These are phyloP conservation scores for Ophiodon elongatus DNA, from an alignment of 2,113 vertebrate genomes.

Conservation along the genomic window DNA sequence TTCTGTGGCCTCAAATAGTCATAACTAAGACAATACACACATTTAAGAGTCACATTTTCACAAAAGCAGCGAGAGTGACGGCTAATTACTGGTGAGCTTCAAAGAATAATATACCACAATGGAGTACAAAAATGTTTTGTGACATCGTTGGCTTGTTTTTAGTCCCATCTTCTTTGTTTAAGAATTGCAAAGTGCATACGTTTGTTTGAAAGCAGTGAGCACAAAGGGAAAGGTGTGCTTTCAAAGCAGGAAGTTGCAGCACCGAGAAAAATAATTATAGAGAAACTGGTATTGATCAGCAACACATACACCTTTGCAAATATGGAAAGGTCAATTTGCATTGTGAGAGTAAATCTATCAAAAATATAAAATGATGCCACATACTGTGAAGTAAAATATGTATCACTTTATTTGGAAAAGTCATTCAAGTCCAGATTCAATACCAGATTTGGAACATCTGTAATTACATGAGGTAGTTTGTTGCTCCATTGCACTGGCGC, in stretches of 20 bases:
- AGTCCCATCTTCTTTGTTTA: slow-evolving; percentile 7
- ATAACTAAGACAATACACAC: slow-evolving; percentile 11
- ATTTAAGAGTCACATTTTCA: slow-evolving; percentile 22
- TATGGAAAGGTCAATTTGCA: slow-evolving; percentile 11
- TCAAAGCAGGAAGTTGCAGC: slow-evolving; percentile 28
- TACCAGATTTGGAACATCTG: slow-evolving; percentile 5
- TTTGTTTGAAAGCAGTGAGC: slow-evolving; percentile 14
- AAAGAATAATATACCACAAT: slow-evolving; percentile 12
- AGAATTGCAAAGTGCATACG: slow-evolving; percentile 1
- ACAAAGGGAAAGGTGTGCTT: slow-evolving; percentile 8
- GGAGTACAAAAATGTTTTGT: background rate
- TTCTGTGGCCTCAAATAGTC: slow-evolving; percentile 1
- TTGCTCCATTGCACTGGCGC: background rate
- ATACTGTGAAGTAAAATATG: background rate
- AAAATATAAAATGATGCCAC: background rate
- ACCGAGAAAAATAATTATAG: slow-evolving; percentile 21
- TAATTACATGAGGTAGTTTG: background rate
- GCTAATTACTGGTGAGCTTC: slow-evolving; percentile 20
- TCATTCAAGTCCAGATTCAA: background rate
- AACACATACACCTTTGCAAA: slow-evolving; percentile 25
- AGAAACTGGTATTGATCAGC: slow-evolving; percentile 37
- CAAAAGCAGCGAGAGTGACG: background rate
- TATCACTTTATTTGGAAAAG: background rate
- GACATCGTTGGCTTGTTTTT: background rate
- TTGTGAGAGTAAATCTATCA: background rate